Evolutionary conservation across 30 jellyfish, hydroid and myxozoan species (phyloP), one percentile per base, ranked within the genome.

Genomic region (Hydra vulgaris): DNA sequence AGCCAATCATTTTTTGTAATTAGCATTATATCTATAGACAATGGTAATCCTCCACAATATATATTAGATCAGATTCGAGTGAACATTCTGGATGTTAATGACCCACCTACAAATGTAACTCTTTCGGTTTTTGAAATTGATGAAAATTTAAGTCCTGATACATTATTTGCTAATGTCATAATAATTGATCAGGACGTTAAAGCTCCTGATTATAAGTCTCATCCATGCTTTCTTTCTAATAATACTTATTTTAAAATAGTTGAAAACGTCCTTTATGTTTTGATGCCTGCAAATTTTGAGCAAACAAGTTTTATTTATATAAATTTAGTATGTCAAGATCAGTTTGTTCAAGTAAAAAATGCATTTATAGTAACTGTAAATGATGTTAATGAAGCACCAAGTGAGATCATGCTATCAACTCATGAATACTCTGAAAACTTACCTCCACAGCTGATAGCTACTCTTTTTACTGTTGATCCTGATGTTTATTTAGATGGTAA

Each of bases 311-410:
- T 24, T 66, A 70, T 85, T 70, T 18, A 61, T 7, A 18, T 86
- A 22, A 82, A 81, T 7, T 24, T 86, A 17, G 73, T 77, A 27
- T 91, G 98, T 75, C 73, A 87, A 16, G 98, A 91, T 83, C 87
- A 88, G 16, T 78, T 26, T n/a, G 78, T 86, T 15, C 12, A 82
- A 17, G 25, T 74, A 1, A 18, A 81, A 8, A 70, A 81, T 79
- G 23, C 88, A 0, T 75, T 91, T 67, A n/a, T 61, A 7, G 71
- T 91, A 27, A 70, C 24, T 20, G 77, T 91, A 18, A 74, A 40
- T 16, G 98, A 91, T 71, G 96, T 91, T 27, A 91, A 91, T 74
- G 98, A 91, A 77, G 82, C 78, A 76, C 98, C 98, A 16, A 26
- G 84, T 0, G 79, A 56, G 15, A 71, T 91, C 27, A 76, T 21